Conservation (phyloP, 2,113 vertebrate species). For the Morone saxatilis region DNA sequence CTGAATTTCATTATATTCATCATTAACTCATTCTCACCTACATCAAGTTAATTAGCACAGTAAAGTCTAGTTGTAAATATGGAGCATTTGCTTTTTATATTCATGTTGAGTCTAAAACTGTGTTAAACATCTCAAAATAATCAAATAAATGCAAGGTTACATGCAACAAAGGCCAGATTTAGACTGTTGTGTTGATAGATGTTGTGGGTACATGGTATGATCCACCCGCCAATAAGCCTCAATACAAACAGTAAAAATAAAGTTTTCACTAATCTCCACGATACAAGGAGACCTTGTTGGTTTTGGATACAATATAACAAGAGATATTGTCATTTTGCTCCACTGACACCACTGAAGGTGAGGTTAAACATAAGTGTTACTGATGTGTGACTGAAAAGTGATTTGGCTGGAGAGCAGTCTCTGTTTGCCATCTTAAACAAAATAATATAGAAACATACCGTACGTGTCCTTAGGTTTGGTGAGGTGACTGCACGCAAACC, state of each 20-base stretch:
- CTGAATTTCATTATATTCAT: background rate
- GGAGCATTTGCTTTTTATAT: background rate
- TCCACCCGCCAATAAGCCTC: background rate
- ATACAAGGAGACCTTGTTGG: constrained; percentile 3
- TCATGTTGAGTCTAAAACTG: background rate
- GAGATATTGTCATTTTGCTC: constrained; percentile 21
- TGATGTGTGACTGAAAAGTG: constrained; percentile 31
- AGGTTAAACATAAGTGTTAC: constrained; percentile 29
- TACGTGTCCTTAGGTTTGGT: constrained; percentile 12
- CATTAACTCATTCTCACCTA: too few relatives aligned
- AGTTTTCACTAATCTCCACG: constrained; percentile 14
- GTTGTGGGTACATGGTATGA: constrained; percentile 8
- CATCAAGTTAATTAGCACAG: too few relatives aligned
- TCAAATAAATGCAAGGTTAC: background rate
- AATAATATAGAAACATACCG: constrained; percentile 13
- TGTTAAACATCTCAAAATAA: background rate
- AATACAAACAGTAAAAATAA: background rate
- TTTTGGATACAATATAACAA: constrained; percentile 27
- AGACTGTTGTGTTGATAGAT: background rate
- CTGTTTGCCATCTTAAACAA: constrained; percentile 37
- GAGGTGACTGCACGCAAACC: constrained; percentile 32
- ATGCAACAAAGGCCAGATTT: background rate
- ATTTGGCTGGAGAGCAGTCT: constrained; percentile 30
- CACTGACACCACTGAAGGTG: constrained; percentile 13
- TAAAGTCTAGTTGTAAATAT: background rate